These are phyloP conservation scores for Abscondita cerata DNA, from an alignment of 2,888 invertebrate genomes.

Conservation along the genomic window DNA sequence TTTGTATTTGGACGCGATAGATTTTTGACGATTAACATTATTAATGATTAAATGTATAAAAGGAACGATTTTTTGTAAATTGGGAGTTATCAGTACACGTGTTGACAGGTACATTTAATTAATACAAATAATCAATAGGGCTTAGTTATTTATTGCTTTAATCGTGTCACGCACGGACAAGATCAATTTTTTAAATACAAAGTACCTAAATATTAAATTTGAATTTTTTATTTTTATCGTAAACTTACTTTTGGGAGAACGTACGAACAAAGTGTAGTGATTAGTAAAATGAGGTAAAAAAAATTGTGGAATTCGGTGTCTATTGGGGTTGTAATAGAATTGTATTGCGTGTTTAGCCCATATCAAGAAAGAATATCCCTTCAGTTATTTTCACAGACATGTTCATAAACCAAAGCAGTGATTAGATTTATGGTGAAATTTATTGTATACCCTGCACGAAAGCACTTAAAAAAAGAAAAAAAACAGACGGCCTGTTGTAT, in stretches of 20 bases:
- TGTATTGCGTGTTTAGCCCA: conserved; percentile 1
- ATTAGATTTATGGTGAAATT: neutral
- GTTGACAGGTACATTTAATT: conserved; percentile 7
- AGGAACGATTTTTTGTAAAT: neutral
- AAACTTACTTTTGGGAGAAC: too few species aligned
- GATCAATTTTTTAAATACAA: neutral
- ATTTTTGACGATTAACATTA: too few species aligned
- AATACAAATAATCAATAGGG: conserved; percentile 3
- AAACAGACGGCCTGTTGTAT: neutral
- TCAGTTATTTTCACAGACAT: conserved; percentile 2
- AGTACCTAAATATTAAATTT: neutral
- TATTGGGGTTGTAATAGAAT: neutral
- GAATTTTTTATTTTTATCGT: neutral
- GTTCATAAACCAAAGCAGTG: neutral
- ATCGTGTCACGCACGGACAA: neutral
- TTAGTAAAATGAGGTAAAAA: neutral
- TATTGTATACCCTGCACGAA: neutral
- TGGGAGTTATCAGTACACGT: neutral
- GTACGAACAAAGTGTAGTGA: neutral
- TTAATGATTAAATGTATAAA: too few species aligned
- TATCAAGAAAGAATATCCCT: conserved; percentile 3
- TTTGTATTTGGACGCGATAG: too few species aligned
- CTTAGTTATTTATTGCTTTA: neutral
- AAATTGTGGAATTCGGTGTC: neutral
- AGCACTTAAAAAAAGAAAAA: neutral